Evolutionary conservation across 2,888 invertebrate species (phyloP), one percentile per base, ranked within the genome.

Genomic region (Aphrophora alni): DNA sequence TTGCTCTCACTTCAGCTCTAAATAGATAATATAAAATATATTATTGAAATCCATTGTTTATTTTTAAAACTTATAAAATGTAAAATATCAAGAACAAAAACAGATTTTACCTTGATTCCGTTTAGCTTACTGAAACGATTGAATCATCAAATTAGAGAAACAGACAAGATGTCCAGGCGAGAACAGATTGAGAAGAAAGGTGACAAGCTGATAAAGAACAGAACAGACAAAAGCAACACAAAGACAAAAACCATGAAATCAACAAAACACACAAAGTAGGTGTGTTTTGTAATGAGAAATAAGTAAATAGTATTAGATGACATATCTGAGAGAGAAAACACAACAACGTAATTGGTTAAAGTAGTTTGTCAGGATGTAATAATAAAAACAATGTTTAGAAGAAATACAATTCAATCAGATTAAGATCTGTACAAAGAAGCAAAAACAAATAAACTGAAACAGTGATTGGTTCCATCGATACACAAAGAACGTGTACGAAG

Each of bases 161-260:
- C 24, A 77, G n/a, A 21, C 28, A 26, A 24, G 7, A 77, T 69
- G 8, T 21, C 44, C 68, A 59, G 69, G 81, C 33, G 38, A 51
- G 38, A 21, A 44, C 38, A 38, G n/a, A 74, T 24, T 69, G 81
- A 87, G 86, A 87, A 88, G 85, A 88, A 87, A 88, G 87, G 89
- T 87, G 88, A 73, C 33, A 28, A 70, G 26, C 28, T 70, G 38
- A 73, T 25, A 24, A 73, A 73, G 73, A 80, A 76, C 71, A 72
- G 72, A 38, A 77, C 33, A 70, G 72, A 80, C n/a, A 80, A 44
- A 44, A 44, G 44, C 44, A 44, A 44, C 44, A 44, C 70, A 72
- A 33, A 69, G 71, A 75, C 80, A 75, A 51, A 78, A 38, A 59
- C 69, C 70, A 77, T 33, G 44, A 44, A 44, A 44, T 10, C 14